Conservation (phyloP, 2,888 invertebrate genomes). For the Alcis repandata region DNA sequence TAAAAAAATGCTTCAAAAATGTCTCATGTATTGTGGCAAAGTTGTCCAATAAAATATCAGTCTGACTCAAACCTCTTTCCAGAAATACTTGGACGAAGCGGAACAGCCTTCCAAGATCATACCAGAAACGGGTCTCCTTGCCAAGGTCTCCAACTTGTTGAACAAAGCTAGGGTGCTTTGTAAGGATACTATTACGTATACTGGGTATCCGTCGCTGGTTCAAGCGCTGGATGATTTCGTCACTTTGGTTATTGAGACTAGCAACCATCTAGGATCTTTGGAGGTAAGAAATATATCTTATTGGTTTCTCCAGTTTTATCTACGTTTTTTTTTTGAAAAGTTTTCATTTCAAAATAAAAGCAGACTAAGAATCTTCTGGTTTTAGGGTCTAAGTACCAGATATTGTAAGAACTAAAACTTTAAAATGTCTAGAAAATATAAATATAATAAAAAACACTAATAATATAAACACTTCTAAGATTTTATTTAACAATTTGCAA, state of each 20-base stretch:
- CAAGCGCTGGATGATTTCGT: slow-evolving; percentile 89
- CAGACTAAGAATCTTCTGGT: too few relatives aligned
- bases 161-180: slow-evolving; percentile 89
- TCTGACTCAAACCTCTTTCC: slow-evolving; percentile 16
- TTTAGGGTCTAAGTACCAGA: too few relatives aligned
- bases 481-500: too few relatives aligned
- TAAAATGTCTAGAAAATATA: too few relatives aligned
- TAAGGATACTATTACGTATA: slow-evolving; percentile 86
- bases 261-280: slow-evolving; percentile 88
- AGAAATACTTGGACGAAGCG: slow-evolving; percentile 79
- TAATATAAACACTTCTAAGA: too few relatives aligned
- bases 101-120: slow-evolving; percentile 64
- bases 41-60: background rate
- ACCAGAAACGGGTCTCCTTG: slow-evolving; percentile 68
- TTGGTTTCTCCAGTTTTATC: too few relatives aligned
- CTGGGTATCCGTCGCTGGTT: slow-evolving; percentile 87
- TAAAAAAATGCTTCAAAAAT: too few relatives aligned
- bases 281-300: slow-evolving; percentile 80
- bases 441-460: too few relatives aligned
- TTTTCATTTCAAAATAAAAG: too few relatives aligned
- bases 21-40: slow-evolving; percentile 13
- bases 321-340: too few relatives aligned
- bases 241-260: slow-evolving; percentile 88
- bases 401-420: too few relatives aligned
- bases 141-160: slow-evolving; percentile 78